Base-by-base conservation (phyloP, 1,140 invertebrate genomes). In the Drosophila willistoni region DNA sequence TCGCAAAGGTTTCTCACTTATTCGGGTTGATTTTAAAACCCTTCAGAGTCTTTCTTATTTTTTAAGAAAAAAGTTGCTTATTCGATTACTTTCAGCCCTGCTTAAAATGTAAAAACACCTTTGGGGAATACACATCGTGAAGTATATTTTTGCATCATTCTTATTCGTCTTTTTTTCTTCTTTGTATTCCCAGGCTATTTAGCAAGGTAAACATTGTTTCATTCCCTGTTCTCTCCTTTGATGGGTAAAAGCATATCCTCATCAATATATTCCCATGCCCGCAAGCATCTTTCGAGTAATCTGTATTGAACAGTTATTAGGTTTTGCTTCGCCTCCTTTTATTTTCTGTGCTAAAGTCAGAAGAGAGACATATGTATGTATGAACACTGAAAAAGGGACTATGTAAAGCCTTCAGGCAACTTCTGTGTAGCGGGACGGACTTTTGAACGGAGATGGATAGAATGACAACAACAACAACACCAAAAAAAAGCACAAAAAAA, bases 271-370 rank as follows among this genome's bases (percentile, higher is more conserved):
- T 65, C 51, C n/a, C 29, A 42, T 68, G 70, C 51, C 77, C 44
- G 1, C 56, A 59, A 73, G 60, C 54, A 75, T 74, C 54, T 70
- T 25, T 22, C 57, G 51, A 73, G 84, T 87, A 83, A 89, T 87
- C 83, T 74, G 68, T 79, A 87, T 89, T 77, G 83, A 83, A 83
- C 73, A 83, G 83, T 89, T 87, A 83, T 89, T 83, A 83, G 77
- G 77, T 79, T 87, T 83, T 83, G 71, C 17, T 51, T 22, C 44
- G 14, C 17, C 17, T 51, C 22, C 9, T 3, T 22, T 47, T 9
- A 7, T 51, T 51, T 22, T 51, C 22, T 12, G 9, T 19, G 7
- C 44, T 17, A 51, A 51, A 51, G 44, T 42, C 41, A 66, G 47
- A 51, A 57, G 39, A 61, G 17, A 61, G 17, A 41, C 61, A 22